These are phyloP conservation scores for Augochlorella aurata DNA, from an alignment of 2,888 invertebrate species.

Conservation along the genomic window DNA sequence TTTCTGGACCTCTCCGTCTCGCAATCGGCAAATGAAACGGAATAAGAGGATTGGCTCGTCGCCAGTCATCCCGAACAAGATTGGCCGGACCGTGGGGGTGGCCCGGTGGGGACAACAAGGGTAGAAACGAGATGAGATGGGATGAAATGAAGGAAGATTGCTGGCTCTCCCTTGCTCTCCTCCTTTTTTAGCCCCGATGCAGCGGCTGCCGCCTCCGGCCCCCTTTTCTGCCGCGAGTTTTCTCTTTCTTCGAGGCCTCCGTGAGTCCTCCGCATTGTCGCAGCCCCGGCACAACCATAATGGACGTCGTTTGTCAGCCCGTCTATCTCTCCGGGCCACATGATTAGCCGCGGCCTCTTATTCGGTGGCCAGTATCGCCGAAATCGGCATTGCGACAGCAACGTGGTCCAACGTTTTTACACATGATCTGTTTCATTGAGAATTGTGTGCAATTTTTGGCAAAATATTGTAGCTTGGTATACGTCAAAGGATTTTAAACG, in stretches of 20 bases:
- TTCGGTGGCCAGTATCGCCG: constrained; percentile 18
- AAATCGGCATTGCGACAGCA: no score
- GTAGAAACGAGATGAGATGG: constrained; percentile 54
- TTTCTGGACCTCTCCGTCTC: not conserved
- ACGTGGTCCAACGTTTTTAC: no score
- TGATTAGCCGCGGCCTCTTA: constrained; percentile 49
- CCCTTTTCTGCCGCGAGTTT: not conserved
- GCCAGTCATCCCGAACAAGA: constrained; percentile 54
- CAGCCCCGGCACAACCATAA: constrained; percentile 53
- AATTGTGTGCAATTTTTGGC: no score
- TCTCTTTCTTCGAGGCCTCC: constrained; percentile 32
- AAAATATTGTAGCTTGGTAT: no score
- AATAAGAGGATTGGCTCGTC: constrained; percentile 75
- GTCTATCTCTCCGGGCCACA: constrained; percentile 21
- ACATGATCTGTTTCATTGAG: no score
- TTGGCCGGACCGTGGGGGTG: constrained; percentile 49
- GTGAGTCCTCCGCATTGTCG: constrained; percentile 52
- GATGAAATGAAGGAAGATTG: constrained; percentile 56
- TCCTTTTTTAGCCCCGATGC: constrained; percentile 24
- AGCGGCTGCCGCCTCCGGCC: constrained; percentile 25
- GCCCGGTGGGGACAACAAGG: constrained; percentile 30
- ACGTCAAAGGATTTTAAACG: no score
- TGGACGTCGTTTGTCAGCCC: constrained; percentile 53
- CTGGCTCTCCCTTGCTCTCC: constrained; percentile 37
- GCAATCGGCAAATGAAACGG: constrained; percentile 77